These are phyloP conservation scores for Erythrocercus mccallii DNA, from an alignment of 2,113 vertebrate genomes.

Conservation along the genomic window DNA sequence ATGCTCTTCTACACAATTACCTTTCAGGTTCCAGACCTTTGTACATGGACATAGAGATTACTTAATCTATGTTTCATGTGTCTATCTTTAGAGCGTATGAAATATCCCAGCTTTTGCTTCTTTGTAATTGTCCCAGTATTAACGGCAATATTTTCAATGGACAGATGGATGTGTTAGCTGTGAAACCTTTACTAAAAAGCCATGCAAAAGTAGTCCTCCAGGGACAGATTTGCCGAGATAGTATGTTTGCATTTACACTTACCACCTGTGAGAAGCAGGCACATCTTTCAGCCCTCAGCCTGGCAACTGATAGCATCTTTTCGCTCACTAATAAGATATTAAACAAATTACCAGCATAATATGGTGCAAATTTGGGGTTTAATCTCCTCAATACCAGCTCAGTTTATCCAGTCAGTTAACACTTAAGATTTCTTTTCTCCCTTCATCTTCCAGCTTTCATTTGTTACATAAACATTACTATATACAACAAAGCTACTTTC, in stretches of 20 bases:
- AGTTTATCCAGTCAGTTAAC: background rate
- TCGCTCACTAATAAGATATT: background rate
- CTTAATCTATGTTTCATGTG: background rate
- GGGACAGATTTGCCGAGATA: background rate
- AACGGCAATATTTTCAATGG: background rate
- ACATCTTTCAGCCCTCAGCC: background rate
- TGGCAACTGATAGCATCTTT: background rate
- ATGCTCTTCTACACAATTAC: background rate
- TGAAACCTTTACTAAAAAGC: background rate
- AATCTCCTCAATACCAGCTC: background rate
- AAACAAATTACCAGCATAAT: background rate
- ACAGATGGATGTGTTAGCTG: background rate
- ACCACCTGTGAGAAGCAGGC: background rate
- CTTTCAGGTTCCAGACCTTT: background rate
- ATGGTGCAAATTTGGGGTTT: background rate
- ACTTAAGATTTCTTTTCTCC: background rate
- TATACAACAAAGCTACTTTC: background rate
- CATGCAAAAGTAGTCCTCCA: background rate
- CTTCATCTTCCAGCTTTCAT: background rate
- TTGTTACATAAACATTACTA: background rate
- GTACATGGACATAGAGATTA: accelerated
- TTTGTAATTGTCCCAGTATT: background rate
- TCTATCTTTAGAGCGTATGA: background rate
- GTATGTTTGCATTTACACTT: background rate
- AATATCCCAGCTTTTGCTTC: background rate